Evolutionary conservation across 2,113 vertebrate genomes (phyloP), one percentile per base, ranked within the genome.

Genomic region (Leiothrix lutea): DNA sequence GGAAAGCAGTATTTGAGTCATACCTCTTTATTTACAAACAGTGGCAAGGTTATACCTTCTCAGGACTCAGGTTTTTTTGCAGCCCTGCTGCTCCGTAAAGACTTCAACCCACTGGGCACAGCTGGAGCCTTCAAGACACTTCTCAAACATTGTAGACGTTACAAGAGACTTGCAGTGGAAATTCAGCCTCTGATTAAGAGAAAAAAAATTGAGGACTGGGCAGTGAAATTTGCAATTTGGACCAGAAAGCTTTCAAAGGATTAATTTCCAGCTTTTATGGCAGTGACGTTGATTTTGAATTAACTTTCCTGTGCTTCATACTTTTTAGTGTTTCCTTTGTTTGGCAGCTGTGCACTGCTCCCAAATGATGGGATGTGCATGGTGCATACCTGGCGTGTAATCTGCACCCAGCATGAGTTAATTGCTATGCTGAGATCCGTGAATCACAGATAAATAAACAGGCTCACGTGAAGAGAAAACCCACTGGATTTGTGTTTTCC

Each of bases 11-110:
- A 44, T 86, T 48, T n/a, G 88, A 94, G 95, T 65, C 94, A 79
- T 92, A 74, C 84, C 86, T 94, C 80, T 92, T 71, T 90, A 87
- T 96, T 94, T 95, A 95, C 95, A 96, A 91, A 94, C 93, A 95
- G 18, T 3, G 36, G 47, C 72, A 11, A 48, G 14, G 89, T 61
- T 75, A 14, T 80, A 82, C 78, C 66, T 73, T 78, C 71, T 54
- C 60, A 48, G 29, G 53, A 18, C 47, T 15, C 8, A 0, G 25
- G 20, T 1, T 36, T 38, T 31, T 38, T 25, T 6, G 20, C 62
- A 65, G 78, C 24, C 28, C 33, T 12, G 0, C 20, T 9, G 60
- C 38, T 25, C 21, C 4, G 40, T 28, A 8, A 11, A n/a, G 79
- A 33, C 45, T 6, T 15, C 45, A 17, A 51, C 60, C 26, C 36